These are phyloP conservation scores for Adelges cooleyi DNA, from an alignment of 1,140 invertebrate genomes.

Conservation along the genomic window DNA sequence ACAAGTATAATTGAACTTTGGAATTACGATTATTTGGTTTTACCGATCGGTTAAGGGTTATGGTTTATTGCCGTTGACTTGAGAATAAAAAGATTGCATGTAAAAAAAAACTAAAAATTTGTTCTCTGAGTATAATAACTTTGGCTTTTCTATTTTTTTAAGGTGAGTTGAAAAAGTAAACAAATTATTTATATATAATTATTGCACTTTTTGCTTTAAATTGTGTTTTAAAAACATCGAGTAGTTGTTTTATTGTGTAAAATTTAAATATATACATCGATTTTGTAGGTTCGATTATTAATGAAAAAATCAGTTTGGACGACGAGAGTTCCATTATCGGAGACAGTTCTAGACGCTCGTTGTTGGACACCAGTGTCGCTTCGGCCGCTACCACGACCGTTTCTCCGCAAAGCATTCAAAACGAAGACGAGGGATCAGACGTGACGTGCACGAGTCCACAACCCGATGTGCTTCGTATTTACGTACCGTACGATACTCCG, in stretches of 20 bases:
- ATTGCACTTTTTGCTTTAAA: neutral
- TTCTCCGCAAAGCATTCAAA: slow-evolving; percentile 57
- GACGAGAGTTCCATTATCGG: slow-evolving; percentile 50
- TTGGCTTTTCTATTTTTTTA: no score
- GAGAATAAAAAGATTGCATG: no score
- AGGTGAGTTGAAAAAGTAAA: neutral
- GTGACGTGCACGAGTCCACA: slow-evolving; percentile 46
- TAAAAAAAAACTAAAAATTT: no score
- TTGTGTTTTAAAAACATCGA: neutral
- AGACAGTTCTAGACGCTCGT: slow-evolving; percentile 56
- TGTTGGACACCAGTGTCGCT: slow-evolving; percentile 70
- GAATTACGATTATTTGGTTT: no score
- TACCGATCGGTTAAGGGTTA: no score
- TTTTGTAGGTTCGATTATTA: slow-evolving; percentile 50
- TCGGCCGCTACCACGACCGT: slow-evolving; percentile 62
- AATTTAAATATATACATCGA: neutral
- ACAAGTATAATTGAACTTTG: no score
- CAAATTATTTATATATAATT: neutral
- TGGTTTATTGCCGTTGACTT: no score
- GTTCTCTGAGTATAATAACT: no score
- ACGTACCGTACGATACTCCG: slow-evolving; percentile 54
- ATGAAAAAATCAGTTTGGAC: slow-evolving; percentile 54
- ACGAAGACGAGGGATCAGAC: slow-evolving; percentile 46
- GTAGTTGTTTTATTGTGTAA: no score
- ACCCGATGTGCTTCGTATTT: slow-evolving; percentile 61